Percentiles rank a stretch among this genome's conserved stretches.
Evolutionary conservation across 1,140 invertebrate species (phyloP).

Genomic region (Penaeus chinensis): DNA sequence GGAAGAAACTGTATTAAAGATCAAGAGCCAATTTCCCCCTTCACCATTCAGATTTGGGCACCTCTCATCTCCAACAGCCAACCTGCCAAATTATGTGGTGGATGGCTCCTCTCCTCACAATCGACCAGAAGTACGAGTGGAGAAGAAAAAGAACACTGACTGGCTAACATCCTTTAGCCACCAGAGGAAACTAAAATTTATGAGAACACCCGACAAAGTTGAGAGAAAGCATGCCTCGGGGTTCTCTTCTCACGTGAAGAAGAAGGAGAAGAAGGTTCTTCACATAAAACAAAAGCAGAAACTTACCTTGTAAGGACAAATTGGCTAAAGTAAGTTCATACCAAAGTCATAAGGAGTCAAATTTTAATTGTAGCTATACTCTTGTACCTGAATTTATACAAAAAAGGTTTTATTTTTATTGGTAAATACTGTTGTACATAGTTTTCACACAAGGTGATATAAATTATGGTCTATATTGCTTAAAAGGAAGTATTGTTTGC

Average conservation of each 20-base stretch:
- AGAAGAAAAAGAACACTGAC: constrained; percentile 46
- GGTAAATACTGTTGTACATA: too few species aligned
- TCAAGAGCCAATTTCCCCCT: background rate
- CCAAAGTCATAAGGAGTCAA: constrained; percentile 25
- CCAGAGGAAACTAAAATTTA: constrained; percentile 53
- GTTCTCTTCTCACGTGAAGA: background rate
- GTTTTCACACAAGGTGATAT: too few species aligned
- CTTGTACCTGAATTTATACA: background rate
- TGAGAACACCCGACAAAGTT: constrained; percentile 27
- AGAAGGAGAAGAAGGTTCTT: background rate
- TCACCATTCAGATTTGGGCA: constrained; percentile 21
- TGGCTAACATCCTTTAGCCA: constrained; percentile 59
- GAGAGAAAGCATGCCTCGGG: background rate
- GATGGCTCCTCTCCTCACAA: constrained; percentile 80
- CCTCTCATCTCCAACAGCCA: constrained; percentile 76
- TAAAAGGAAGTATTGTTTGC: too few species aligned
- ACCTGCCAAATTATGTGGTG: constrained; percentile 81
- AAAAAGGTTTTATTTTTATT: too few species aligned
- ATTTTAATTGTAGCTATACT: too few species aligned
- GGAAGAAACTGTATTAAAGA: background rate
- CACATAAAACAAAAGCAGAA: constrained; percentile 16
- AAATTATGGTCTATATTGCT: too few species aligned
- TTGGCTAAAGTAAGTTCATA: background rate
- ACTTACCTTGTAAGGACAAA: background rate
- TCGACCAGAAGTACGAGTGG: constrained; percentile 40